These are phyloP conservation scores for Ciconia boyciana DNA, from an alignment of 2,113 vertebrate species.

Conservation along the genomic window DNA sequence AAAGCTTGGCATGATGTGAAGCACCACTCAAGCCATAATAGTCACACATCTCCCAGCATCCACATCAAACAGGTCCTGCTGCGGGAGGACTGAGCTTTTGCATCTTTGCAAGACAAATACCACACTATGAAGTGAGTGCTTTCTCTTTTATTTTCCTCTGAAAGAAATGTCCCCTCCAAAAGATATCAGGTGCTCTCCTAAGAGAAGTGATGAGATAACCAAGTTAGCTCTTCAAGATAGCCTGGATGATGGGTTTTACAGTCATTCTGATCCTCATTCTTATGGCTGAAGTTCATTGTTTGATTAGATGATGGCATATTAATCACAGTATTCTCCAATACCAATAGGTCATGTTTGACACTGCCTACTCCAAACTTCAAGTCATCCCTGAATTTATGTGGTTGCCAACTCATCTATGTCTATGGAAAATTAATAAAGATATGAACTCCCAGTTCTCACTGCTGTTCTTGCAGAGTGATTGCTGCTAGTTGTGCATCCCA, in stretches of 20 bases:
- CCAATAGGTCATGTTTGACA: not conserved
- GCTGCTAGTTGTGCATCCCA: not conserved
- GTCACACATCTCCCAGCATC: not conserved
- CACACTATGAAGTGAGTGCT: not conserved
- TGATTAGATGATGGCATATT: not conserved
- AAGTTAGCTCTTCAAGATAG: not conserved
- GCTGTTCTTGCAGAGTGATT: not conserved
- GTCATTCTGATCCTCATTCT: not conserved
- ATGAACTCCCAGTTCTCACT: not conserved
- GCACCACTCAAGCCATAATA: not conserved
- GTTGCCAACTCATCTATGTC: not conserved
- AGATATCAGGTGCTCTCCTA: not conserved
- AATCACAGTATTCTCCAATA: not conserved
- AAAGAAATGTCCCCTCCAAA: not conserved
- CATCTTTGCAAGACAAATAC: not conserved
- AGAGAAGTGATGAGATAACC: not conserved
- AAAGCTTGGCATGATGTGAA: not conserved
- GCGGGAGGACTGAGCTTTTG: not conserved
- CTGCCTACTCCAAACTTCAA: not conserved
- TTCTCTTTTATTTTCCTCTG: not conserved
- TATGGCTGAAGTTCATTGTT: not conserved
- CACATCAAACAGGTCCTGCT: not conserved
- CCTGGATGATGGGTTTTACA: not conserved
- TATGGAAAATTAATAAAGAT: not conserved
- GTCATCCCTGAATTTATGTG: not conserved